A percentile compares a stretch with the other conserved stretches of the same genome.
phyloP scores from a whole-genome alignment of 2,113 vertebrate species.

The Nanorana parkeri region DNA sequence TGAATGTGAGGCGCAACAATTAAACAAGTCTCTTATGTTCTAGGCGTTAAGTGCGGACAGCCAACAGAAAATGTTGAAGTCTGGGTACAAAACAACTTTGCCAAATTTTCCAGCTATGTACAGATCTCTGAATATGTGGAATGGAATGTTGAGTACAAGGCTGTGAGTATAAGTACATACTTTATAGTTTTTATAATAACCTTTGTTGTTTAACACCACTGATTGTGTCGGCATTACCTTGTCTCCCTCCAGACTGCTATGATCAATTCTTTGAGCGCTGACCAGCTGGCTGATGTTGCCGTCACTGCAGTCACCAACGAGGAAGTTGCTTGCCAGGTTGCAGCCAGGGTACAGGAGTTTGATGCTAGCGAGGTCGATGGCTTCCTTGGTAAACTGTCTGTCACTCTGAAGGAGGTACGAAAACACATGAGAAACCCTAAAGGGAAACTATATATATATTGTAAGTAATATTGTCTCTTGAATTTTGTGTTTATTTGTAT shows the following conservation, averaged over 20 bases:
- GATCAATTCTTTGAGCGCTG: slow-evolving; percentile 46
- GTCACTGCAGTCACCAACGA: slow-evolving; percentile 49
- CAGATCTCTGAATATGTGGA: neutral
- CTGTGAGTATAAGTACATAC: slow-evolving; percentile 46
- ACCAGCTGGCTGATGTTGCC: slow-evolving; percentile 59
- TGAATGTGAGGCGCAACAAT: too few species aligned
- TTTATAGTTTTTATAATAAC: neutral
- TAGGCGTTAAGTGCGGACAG: slow-evolving; percentile 50
- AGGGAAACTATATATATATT: neutral
- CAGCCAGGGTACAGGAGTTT: slow-evolving; percentile 44
- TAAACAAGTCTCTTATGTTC: slow-evolving; percentile 1
- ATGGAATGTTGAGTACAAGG: slow-evolving; percentile 47
- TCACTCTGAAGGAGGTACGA: slow-evolving; percentile 45
- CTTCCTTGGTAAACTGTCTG: slow-evolving; percentile 54
- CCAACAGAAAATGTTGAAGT: slow-evolving; percentile 8
- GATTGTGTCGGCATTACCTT: neutral
- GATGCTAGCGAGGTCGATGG: slow-evolving; percentile 7
- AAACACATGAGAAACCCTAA: neutral
- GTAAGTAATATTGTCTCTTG: too few species aligned
- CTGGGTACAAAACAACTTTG: slow-evolving; percentile 58
- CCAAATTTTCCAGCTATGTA: slow-evolving; percentile 51
- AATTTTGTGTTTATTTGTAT: neutral
- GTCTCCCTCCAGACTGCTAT: slow-evolving; percentile 51
- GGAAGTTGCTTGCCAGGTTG: slow-evolving; percentile 55
- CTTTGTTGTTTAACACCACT: neutral